These are phyloP conservation scores for Drosophila azteca DNA, from an alignment of 1,140 invertebrate genomes.

Conservation along the genomic window DNA sequence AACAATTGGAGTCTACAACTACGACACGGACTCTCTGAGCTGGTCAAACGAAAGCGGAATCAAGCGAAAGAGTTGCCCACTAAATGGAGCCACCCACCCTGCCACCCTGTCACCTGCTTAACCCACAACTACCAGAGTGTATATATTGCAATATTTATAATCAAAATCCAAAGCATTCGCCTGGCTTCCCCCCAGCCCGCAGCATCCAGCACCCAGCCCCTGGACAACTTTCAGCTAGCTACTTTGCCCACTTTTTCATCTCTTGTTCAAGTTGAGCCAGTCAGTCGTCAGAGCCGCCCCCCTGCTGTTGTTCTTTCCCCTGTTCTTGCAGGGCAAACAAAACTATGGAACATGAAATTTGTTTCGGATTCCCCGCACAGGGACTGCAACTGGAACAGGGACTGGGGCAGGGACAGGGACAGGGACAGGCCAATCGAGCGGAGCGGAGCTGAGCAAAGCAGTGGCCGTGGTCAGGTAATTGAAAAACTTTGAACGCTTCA, in stretches of 20 bases:
- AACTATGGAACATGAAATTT: constrained; percentile 52
- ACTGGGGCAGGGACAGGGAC: constrained; percentile 17
- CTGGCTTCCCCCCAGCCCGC: neutral
- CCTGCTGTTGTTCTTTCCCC: constrained; percentile 19
- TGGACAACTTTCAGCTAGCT: constrained; percentile 34
- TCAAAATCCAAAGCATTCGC: constrained; percentile 36
- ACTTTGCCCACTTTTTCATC: constrained; percentile 33
- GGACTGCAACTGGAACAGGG: neutral
- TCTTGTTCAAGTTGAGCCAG: constrained; percentile 30
- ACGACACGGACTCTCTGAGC: constrained; percentile 8
- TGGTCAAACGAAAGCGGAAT: constrained; percentile 36
- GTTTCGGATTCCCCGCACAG: constrained; percentile 23
- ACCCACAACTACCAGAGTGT: constrained; percentile 1
- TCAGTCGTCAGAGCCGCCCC: constrained; percentile 15
- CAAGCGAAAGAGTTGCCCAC: constrained; percentile 20
- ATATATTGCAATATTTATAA: constrained; percentile 52
- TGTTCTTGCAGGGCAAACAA: constrained; percentile 29
- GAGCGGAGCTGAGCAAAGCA: constrained; percentile 13
- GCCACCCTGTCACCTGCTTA: too few relatives aligned
- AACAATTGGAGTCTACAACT: constrained; percentile 61
- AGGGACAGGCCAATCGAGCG: constrained; percentile 31
- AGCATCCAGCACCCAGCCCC: neutral
- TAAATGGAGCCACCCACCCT: constrained; percentile 24
- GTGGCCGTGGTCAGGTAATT: constrained; percentile 62
- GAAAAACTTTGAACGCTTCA: constrained; percentile 69